Evolutionary conservation across 2,888 invertebrate genomes (phyloP).

Genomic region (Spilosoma lubricipeda): DNA sequence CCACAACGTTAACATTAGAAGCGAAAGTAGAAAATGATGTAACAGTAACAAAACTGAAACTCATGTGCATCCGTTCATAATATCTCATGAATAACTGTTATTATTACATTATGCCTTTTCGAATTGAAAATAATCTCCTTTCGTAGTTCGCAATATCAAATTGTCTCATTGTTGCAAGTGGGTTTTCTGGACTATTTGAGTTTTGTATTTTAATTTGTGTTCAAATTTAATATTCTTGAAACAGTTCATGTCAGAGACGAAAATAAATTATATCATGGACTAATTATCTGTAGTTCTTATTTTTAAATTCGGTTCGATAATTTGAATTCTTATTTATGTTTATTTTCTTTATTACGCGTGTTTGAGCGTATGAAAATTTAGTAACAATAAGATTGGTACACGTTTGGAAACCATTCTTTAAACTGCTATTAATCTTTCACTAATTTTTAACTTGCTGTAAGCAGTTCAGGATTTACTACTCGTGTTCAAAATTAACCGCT

Average conservation of each 20-base stretch:
- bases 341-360: not conserved
- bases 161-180: conserved; percentile 46
- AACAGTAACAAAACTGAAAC: conserved; percentile 51
- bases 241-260: not conserved
- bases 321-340: not conserved
- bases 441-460: not conserved
- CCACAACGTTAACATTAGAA: conserved; percentile 30
- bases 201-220: not conserved
- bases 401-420: not conserved
- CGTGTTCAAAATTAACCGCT: not conserved
- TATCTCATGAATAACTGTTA: conserved; percentile 57
- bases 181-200: not conserved
- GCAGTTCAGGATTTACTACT: not conserved
- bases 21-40: conserved; percentile 56
- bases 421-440: not conserved
- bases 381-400: not conserved
- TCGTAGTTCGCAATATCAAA: conserved; percentile 33
- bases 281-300: not conserved
- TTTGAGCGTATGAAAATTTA: not conserved
- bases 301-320: not conserved
- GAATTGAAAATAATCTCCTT: conserved; percentile 51
- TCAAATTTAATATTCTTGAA: not conserved
- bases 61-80: conserved; percentile 55
- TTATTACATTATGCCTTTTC: conserved; percentile 60
- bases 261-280: not conserved